phyloP scores from a whole-genome alignment of 1,140 invertebrate species.

The Micrasema minimum region DNA sequence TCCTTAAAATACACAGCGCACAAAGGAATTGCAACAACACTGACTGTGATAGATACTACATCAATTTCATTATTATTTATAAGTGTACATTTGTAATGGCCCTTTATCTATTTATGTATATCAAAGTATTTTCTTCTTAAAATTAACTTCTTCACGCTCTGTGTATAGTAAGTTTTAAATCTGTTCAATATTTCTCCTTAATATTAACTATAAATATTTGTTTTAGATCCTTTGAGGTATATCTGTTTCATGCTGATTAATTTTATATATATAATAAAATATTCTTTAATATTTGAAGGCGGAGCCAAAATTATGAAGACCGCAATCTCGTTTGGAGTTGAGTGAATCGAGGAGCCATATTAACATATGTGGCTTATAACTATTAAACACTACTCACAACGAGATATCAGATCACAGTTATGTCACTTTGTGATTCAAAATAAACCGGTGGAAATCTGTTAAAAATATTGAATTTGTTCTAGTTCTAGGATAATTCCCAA shows the following conservation, averaged over 20 bases:
- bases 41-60: constrained; percentile 41
- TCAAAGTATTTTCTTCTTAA: constrained; percentile 41
- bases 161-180: constrained; percentile 48
- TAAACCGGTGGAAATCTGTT: constrained; percentile 21
- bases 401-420: constrained; percentile 52
- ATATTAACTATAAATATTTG: constrained; percentile 54
- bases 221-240: constrained; percentile 54
- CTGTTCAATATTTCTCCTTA: constrained; percentile 53
- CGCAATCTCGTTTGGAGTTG: constrained; percentile 48
- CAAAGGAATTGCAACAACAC: constrained; percentile 40
- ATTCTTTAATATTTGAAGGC: constrained; percentile 36
- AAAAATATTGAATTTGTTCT: constrained; percentile 19
- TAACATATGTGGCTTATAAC: constrained; percentile 21
- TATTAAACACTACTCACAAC: constrained; percentile 45
- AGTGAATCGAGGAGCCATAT: constrained; percentile 27
- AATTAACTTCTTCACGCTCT: constrained; percentile 53
- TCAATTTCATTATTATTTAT: constrained; percentile 32
- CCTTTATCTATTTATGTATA: constrained; percentile 22
- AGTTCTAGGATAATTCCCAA: constrained; percentile 10
- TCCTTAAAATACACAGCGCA: constrained; percentile 41
- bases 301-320: constrained; percentile 52
- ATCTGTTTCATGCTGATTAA: constrained; percentile 51
- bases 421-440: constrained; percentile 43
- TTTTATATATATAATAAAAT: constrained; percentile 28
- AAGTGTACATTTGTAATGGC: constrained; percentile 45